Evolutionary conservation across 2,113 vertebrate genomes (phyloP).

Genomic region (Emydura subglobosa): DNA sequence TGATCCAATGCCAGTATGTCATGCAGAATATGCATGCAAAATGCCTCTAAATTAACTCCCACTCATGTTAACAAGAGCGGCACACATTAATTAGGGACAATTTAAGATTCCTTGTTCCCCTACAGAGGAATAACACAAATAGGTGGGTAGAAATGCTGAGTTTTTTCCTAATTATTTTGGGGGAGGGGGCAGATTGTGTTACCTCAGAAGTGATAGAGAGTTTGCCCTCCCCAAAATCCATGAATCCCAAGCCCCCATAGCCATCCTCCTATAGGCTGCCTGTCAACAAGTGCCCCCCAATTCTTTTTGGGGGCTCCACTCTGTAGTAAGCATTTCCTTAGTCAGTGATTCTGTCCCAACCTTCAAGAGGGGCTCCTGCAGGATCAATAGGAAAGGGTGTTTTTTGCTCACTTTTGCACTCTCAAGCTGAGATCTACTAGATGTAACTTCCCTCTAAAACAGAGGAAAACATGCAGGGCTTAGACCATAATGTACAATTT

Average conservation of each 20-base stretch:
- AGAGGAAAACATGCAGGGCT: not conserved
- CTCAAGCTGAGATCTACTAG: not conserved
- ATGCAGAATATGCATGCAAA: not conserved
- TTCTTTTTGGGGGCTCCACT: not conserved
- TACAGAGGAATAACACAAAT: not conserved
- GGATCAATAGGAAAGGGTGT: not conserved
- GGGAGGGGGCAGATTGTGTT: not conserved
- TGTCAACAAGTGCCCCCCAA: not conserved
- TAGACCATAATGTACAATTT: not conserved
- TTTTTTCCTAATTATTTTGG: not conserved
- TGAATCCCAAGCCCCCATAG: accelerated
- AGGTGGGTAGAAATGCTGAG: not conserved
- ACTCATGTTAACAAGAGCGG: slow-evolving; percentile 17
- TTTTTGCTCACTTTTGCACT: not conserved
- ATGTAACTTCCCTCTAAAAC: not conserved
- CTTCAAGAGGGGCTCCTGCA: not conserved
- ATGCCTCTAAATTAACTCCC: slow-evolving; percentile 14
- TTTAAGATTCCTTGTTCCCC: not conserved
- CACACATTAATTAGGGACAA: slow-evolving; percentile 38
- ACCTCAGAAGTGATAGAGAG: not conserved
- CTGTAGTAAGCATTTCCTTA: not conserved
- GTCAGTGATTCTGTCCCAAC: not conserved
- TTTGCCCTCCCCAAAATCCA: not conserved
- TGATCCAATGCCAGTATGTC: not conserved
- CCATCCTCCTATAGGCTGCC: not conserved